These are phyloP conservation scores for Elymnias hypermnestra DNA, from an alignment of 1,140 invertebrate species.

Conservation along the genomic window DNA sequence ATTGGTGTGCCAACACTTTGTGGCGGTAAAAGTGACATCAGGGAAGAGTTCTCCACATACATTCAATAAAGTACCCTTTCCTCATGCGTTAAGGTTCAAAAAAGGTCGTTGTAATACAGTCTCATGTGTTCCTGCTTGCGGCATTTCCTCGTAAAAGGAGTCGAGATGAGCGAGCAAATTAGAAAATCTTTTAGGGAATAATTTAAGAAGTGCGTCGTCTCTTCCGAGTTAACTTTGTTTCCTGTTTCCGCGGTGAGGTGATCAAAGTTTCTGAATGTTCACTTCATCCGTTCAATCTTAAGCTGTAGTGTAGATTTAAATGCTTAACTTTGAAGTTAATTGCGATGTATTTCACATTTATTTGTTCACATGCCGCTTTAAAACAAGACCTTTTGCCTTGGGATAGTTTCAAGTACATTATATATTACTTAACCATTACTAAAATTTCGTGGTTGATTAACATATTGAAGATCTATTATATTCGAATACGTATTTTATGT, in stretches of 20 bases:
- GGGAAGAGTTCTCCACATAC: not conserved
- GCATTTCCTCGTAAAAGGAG: slow-evolving; percentile 40
- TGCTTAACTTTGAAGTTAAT: not conserved
- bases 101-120: slow-evolving; percentile 36
- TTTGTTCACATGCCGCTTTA: too few relatives aligned
- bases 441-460: too few relatives aligned
- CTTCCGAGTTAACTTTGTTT: slow-evolving; percentile 58
- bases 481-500: too few relatives aligned
- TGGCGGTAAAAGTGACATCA: slow-evolving; percentile 28
- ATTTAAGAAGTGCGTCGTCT: slow-evolving; percentile 63
- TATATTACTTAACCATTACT: too few relatives aligned
- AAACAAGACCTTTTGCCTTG: too few relatives aligned
- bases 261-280: slow-evolving; percentile 52
- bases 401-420: too few relatives aligned
- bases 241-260: slow-evolving; percentile 32
- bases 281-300: slow-evolving; percentile 46
- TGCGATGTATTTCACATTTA: too few relatives aligned
- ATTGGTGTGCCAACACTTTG: slow-evolving; percentile 26
- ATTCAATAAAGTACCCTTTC: slow-evolving; percentile 31
- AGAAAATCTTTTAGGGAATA: slow-evolving; percentile 74
- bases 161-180: slow-evolving; percentile 65
- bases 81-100: slow-evolving; percentile 45
- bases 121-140: slow-evolving; percentile 43
- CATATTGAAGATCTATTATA: too few relatives aligned
- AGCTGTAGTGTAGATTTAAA: slow-evolving; percentile 34